Evolutionary conservation across 2,113 vertebrate genomes (phyloP).

Genomic region (Eulemur macaco): DNA sequence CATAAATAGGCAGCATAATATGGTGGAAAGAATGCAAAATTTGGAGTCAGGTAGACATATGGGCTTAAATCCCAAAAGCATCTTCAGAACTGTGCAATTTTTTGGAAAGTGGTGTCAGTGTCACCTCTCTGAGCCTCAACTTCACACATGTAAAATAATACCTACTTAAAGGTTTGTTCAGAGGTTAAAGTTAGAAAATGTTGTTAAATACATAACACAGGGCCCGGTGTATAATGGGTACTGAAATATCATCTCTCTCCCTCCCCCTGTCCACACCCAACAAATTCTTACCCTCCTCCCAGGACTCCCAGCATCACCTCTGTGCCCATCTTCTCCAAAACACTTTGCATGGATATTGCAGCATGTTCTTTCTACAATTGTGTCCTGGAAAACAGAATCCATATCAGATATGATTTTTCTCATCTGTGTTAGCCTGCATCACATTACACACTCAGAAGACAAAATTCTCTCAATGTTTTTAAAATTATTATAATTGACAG

Average conservation of each 20-base stretch:
- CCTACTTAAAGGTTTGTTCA: neutral
- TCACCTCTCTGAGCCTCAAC: neutral
- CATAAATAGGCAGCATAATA: neutral
- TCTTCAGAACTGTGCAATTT: neutral
- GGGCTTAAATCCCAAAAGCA: neutral
- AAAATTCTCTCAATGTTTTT: neutral
- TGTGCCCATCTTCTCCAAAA: conserved; percentile 85
- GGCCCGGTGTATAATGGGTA: accelerated
- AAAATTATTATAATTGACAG: neutral
- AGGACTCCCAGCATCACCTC: conserved; percentile 81
- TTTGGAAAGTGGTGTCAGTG: neutral
- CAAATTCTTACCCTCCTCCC: conserved; percentile 87
- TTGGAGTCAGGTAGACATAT: neutral
- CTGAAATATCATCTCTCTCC: neutral
- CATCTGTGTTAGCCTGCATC: neutral
- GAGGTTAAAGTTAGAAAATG: neutral
- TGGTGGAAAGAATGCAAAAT: neutral
- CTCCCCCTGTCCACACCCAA: neutral
- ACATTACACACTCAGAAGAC: neutral
- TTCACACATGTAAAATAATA: neutral
- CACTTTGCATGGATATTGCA: conserved; percentile 89
- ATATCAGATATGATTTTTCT: neutral
- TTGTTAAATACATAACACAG: neutral
- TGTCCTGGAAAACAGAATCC: conserved; percentile 82
- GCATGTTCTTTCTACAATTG: conserved; percentile 87